Evolutionary conservation across 2,888 invertebrate species (phyloP), one percentile per base, ranked within the genome.

Genomic region (Eupithecia subumbrata): DNA sequence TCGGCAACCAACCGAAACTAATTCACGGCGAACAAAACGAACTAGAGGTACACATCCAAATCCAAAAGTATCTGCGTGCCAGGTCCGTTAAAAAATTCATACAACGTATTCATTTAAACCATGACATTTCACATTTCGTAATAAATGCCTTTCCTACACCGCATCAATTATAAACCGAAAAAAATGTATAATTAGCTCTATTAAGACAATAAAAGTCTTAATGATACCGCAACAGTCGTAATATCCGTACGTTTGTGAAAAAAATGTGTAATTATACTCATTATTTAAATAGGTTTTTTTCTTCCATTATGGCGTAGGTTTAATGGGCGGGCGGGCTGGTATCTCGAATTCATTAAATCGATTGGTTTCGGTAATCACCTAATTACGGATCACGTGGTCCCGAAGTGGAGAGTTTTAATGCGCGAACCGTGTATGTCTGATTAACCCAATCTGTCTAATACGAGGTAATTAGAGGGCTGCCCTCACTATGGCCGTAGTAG

Each of bases 191-290:
- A 95, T 95, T 94, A 95, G 93, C 87, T 92, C 92, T 93, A 94
- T 95, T 94, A 94, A 95, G 93, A 95, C 94, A 94, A 94, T 95
- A 95, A 95, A 95, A 93, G 88, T 93, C 92, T 93, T 95, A 94
- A 95, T 94, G 94, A 95, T 93, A 92, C 94, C 91, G 92, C 93
- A 92, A 92, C 93, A 92, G 89, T 86, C 89, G 92, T 93, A 92
- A 92, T 92, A 91, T 92, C 91, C 91, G 92, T 93, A 91, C 87
- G 91, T 91, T 93, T 89, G 92, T 93, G 92, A 94, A 93, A 94
- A 91, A 91, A 93, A 92, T 91, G 91, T 93, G 91, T 94, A 94
- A 94, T 94, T 94, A 94, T 93, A 92, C 92, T 93, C 94, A 94
- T 94, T 94, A 94, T 94, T 93, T 91, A 93, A 93, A 94, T 94